Percentiles rank a stretch among this genome's conserved stretches.
Conservation (phyloP, 2,113 vertebrate species). For the Plecturocebus donacophilus region DNA sequence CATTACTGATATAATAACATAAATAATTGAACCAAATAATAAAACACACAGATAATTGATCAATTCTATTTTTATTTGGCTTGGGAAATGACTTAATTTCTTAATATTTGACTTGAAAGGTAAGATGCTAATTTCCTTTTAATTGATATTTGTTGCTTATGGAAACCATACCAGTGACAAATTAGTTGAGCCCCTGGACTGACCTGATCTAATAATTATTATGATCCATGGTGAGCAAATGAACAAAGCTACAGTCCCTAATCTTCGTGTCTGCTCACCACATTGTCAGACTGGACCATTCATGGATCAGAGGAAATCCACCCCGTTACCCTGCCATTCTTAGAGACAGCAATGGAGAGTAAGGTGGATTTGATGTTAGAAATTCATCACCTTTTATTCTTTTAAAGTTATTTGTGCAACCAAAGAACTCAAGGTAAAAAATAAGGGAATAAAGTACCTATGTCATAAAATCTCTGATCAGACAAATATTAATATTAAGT, state of each 20-base stretch:
- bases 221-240: neutral
- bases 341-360: neutral
- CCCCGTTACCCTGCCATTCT: neutral
- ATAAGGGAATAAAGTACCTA: neutral
- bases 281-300: neutral
- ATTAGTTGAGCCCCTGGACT: neutral
- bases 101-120: neutral
- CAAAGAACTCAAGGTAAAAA: neutral
- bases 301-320: neutral
- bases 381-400: neutral
- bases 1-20: neutral
- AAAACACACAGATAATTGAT: neutral
- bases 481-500: neutral
- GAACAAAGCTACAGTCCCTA: neutral
- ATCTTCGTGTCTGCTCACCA: neutral
- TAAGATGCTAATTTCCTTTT: conserved; percentile 2
- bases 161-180: neutral
- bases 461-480: neutral
- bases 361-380: neutral
- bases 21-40: conserved; percentile 20
- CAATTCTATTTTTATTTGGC: conserved; percentile 28
- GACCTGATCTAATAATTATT: neutral
- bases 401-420: neutral
- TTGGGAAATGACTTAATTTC: conserved; percentile 1
- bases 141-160: neutral